phyloP scores from a whole-genome alignment of 2,797 vertebrate genomes.

The Syndactyla subalaris region DNA sequence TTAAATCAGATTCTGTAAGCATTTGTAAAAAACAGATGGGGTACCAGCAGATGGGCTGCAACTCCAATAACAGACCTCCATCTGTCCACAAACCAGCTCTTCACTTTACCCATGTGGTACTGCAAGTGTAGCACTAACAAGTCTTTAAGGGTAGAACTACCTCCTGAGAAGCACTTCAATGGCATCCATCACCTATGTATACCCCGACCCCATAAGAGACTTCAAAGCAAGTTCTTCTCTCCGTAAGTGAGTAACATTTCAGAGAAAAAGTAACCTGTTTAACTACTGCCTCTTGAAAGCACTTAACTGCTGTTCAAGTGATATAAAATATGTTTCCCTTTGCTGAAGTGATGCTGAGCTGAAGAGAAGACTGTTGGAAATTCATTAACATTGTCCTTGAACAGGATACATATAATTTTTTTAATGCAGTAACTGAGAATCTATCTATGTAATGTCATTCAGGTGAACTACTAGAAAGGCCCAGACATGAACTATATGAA shows the following conservation, averaged over 20 bases:
- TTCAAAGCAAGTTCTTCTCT: background rate
- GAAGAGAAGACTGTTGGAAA: background rate
- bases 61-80: background rate
- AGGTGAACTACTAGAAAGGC: background rate
- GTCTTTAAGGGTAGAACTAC: background rate
- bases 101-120: accelerated
- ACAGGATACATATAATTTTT: background rate
- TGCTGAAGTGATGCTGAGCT: background rate
- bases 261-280: background rate
- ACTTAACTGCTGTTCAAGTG: background rate
- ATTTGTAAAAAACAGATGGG: slow-evolving; percentile 32
- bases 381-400: background rate
- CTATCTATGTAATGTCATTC: background rate
- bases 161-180: background rate
- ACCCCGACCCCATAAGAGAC: background rate
- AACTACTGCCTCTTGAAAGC: background rate
- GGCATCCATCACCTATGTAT: background rate
- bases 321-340: background rate
- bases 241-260: background rate
- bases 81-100: slow-evolving; percentile 14
- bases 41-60: slow-evolving; percentile 42
- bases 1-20: slow-evolving; percentile 22
- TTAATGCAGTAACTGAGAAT: background rate
- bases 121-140: background rate
- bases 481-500: background rate